These are phyloP conservation scores for Axinella damicornis DNA, from an alignment of 37 sponge, comb jelly and placozoan genomes.

Conservation along the genomic window DNA sequence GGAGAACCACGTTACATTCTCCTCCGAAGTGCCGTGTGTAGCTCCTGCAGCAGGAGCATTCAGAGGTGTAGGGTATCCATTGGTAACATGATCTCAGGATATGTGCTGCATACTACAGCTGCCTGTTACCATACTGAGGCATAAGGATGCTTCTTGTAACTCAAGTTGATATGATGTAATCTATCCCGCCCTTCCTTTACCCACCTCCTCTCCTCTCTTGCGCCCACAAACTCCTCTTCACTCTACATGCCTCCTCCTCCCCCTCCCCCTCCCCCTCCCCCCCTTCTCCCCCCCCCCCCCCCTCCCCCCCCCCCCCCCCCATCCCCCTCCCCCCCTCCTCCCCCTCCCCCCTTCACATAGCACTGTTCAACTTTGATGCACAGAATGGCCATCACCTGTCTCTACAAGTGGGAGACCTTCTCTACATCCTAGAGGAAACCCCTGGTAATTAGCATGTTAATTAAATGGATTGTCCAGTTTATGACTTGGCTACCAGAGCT, in stretches of 20 bases:
- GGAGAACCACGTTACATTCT: too few species aligned
- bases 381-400: slow-evolving; percentile 45
- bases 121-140: too few species aligned
- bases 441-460: slow-evolving; percentile 15
- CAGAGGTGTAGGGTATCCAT: too few species aligned
- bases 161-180: too few species aligned
- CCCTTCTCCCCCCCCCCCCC: background rate
- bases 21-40: too few species aligned
- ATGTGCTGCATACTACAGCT: too few species aligned
- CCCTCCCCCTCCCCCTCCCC: background rate
- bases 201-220: background rate
- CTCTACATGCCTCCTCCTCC: background rate
- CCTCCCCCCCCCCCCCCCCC: background rate
- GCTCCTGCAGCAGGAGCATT: too few species aligned
- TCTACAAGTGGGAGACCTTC: slow-evolving; percentile 73
- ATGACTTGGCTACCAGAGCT: too few species aligned
- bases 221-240: too few species aligned
- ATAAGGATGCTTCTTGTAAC: too few species aligned
- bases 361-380: slow-evolving; percentile 58
- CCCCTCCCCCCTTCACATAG: slow-evolving; percentile 14
- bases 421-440: slow-evolving; percentile 60
- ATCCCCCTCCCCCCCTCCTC: background rate
- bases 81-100: too few species aligned
- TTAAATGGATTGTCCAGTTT: too few species aligned
- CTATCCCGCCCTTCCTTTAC: background rate